Evolutionary conservation across 2,113 vertebrate genomes (phyloP), one percentile per base, ranked within the genome.

Genomic region (Saccopteryx leptura): DNA sequence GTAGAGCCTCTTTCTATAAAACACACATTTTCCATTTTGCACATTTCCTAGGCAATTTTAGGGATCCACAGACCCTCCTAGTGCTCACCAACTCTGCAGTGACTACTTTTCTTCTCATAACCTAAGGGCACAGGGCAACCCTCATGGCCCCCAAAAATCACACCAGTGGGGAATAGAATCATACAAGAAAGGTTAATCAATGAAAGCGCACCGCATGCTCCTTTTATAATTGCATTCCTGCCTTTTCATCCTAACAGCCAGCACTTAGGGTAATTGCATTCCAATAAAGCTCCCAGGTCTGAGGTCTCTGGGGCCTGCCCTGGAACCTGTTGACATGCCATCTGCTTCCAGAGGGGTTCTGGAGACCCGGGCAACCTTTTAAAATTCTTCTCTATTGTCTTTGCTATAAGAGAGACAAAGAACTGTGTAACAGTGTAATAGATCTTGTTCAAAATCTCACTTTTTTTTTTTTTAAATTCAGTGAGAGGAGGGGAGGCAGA

Each of bases 151-250:
- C 82, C 60, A 91, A 98, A 98, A 98, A 97, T 98, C 91, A 89
- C 52, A 63, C 90, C 96, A 81, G 97, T 85, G 75, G 97, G 96
- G 96, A 98, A 97, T 95, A 97, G 98, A 98, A 98, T 98, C 95
- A 97, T 97, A 98, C 81, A 93, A 92, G 97, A 98, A 97, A 98
- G 96, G 97, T 97, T 98, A 98, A 98, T 98, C 98, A 98, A 98
- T 98, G 98, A 97, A 98, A 98, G 94, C 96, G 90, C 90, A 65
- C 95, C 48, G 93, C 97, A 90, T 97, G 95, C 96, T 98, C 92
- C 90, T 95, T 95, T 95, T 80, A 90, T 98, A 98, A 98, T 97
- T 98, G 82, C 97, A 98, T 97, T 97, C 96, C 97, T 96, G 78
- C 80, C 91, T 91, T 65, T 98, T 94, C 90, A 95, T 96, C 93